phyloP scores from a whole-genome alignment of 2,797 vertebrate species.

The Malacoctenus gilli region DNA sequence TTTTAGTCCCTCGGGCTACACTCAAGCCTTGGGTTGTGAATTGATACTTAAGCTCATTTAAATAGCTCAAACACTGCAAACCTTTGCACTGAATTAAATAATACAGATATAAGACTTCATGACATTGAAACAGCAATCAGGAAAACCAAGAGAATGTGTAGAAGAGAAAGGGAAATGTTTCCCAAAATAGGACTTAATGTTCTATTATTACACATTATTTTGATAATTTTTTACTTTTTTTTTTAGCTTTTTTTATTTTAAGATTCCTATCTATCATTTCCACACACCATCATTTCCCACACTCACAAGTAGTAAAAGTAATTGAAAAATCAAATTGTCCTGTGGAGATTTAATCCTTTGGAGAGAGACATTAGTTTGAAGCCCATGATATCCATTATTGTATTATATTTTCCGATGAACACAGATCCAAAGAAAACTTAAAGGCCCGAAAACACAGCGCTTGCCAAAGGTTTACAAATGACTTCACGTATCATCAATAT shows the following conservation, averaged over 20 bases:
- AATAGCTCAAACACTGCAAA: constrained; percentile 47
- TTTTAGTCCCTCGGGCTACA: constrained; percentile 61
- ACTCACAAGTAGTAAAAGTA: not conserved
- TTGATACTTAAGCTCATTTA: constrained; percentile 57
- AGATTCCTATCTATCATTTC: too few species aligned
- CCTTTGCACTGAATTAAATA: constrained; percentile 34
- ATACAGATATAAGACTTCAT: constrained; percentile 38
- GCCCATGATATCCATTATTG: constrained; percentile 4
- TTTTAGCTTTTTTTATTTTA: not conserved
- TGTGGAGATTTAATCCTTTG: not conserved
- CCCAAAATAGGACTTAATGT: too few species aligned
- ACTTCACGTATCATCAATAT: constrained; percentile 22
- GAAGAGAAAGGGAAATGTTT: too few species aligned
- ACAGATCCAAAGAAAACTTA: not conserved
- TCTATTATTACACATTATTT: too few species aligned
- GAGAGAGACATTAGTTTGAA: constrained; percentile 3
- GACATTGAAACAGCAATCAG: constrained; percentile 8
- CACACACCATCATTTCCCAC: too few species aligned
- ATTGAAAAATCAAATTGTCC: not conserved
- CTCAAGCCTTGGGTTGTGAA: constrained; percentile 56
- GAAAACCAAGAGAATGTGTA: constrained; percentile 13
- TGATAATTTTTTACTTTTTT: too few species aligned
- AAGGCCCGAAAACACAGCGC: not conserved
- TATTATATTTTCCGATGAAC: not conserved
- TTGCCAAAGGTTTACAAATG: not conserved